Percentiles rank a stretch among this genome's conserved stretches.
Evolutionary conservation across 1,140 invertebrate species (phyloP).

Genomic region (Rhysida immarginata): DNA sequence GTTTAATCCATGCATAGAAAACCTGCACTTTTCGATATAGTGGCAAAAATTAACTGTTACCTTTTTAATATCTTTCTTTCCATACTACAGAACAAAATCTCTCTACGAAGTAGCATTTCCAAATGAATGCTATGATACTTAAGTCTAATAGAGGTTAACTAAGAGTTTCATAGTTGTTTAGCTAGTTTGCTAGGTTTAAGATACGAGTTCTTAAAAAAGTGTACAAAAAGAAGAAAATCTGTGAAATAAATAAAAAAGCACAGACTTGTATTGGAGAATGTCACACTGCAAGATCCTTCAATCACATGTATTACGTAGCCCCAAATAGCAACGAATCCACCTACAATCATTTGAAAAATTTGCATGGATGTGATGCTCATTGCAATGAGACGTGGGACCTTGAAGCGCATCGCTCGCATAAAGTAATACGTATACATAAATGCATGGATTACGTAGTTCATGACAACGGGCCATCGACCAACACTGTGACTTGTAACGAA

Average conservation of each 20-base stretch:
- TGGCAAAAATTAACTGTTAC: no score
- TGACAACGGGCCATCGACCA: slow-evolving; percentile 36
- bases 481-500: slow-evolving; percentile 33
- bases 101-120: no score
- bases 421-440: slow-evolving; percentile 37
- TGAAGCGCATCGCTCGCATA: slow-evolving; percentile 31
- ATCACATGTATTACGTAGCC: slow-evolving; percentile 5
- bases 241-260: background rate
- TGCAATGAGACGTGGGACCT: slow-evolving; percentile 32
- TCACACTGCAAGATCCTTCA: background rate
- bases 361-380: slow-evolving; percentile 38
- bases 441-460: slow-evolving; percentile 38
- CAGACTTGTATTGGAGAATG: background rate
- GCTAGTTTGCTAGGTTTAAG: no score
- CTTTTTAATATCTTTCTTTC: no score
- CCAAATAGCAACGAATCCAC: slow-evolving; percentile 19
- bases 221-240: background rate
- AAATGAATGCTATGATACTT: no score
- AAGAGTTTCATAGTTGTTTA: no score
- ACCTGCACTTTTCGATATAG: no score
- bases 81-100: no score
- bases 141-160: no score
- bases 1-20: no score
- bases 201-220: background rate
- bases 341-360: slow-evolving; percentile 37